These are phyloP conservation scores for Mergus octosetaceus DNA, from an alignment of 2,797 vertebrate species.

Conservation along the genomic window DNA sequence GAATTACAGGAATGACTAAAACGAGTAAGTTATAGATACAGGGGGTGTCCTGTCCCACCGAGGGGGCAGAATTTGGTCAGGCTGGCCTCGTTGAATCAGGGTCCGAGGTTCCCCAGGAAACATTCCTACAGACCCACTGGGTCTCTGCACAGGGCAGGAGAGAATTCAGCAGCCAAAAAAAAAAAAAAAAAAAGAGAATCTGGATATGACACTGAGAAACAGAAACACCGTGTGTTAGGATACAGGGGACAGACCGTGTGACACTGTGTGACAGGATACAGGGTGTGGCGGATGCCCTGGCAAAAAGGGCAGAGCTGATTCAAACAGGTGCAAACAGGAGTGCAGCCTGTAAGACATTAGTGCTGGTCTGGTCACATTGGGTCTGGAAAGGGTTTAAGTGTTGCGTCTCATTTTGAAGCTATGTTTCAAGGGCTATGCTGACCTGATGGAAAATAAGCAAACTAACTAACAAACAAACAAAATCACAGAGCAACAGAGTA, in stretches of 20 bases:
- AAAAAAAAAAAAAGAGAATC: not conserved
- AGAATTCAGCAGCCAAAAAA: not conserved
- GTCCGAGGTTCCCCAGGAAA: not conserved
- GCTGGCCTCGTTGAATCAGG: not conserved
- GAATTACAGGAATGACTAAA: not conserved
- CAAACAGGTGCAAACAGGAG: not conserved
- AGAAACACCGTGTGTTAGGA: not conserved
- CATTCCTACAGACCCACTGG: not conserved
- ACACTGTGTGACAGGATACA: too few relatives aligned
- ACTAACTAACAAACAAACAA: too few relatives aligned
- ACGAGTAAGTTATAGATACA: not conserved
- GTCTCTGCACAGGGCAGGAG: not conserved
- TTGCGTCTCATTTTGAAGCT: not conserved
- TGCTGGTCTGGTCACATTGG: not conserved
- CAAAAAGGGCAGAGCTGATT: not conserved
- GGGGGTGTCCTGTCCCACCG: not conserved
- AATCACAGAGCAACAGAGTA: not conserved
- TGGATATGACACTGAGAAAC: not conserved
- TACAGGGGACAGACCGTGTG: fast-evolving
- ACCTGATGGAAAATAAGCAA: not conserved
- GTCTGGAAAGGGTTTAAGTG: not conserved
- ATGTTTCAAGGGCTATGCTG: not conserved
- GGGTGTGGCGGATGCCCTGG: not conserved
- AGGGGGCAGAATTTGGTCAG: not conserved
- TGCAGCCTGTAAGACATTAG: not conserved